A percentile compares a stretch with the other conserved stretches of the same genome.
Conservation (phyloP, 2,113 vertebrate species). For the Probosciger aterrimus region DNA sequence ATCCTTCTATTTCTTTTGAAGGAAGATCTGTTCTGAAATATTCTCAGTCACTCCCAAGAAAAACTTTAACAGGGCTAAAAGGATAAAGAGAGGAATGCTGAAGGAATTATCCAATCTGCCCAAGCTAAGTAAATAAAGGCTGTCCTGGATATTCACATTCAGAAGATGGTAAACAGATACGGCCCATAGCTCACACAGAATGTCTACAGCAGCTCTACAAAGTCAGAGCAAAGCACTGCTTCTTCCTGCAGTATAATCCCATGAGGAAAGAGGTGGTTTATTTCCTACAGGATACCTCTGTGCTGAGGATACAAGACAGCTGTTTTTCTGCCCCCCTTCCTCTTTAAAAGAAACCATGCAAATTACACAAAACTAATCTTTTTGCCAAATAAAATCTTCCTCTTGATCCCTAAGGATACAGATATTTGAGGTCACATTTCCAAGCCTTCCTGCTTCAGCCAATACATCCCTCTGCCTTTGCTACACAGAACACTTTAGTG, state of each 20-base stretch:
- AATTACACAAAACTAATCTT: neutral
- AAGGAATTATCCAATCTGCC: neutral
- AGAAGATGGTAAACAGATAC: neutral
- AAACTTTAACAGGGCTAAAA: conserved; percentile 1
- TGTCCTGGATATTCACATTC: neutral
- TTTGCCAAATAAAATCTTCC: neutral
- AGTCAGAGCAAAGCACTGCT: neutral
- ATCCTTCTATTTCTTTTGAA: neutral
- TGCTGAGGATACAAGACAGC: neutral
- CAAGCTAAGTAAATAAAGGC: conserved; percentile 6
- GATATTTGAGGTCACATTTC: neutral
- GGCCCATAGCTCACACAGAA: neutral
- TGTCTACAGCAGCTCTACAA: neutral
- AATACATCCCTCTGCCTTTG: neutral
- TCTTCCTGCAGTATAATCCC: neutral
- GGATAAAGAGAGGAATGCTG: neutral
- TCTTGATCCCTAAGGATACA: neutral
- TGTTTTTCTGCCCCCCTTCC: neutral
- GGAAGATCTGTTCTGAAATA: neutral
- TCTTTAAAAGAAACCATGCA: neutral
- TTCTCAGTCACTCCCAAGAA: conserved; percentile 4
- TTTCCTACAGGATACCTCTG: neutral
- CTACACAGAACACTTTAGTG: neutral
- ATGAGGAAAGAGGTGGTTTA: neutral
- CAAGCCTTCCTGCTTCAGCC: neutral